Evolutionary conservation across 2,888 invertebrate species (phyloP), one percentile per base, ranked within the genome.

Genomic region (Plemyria rubiginata): DNA sequence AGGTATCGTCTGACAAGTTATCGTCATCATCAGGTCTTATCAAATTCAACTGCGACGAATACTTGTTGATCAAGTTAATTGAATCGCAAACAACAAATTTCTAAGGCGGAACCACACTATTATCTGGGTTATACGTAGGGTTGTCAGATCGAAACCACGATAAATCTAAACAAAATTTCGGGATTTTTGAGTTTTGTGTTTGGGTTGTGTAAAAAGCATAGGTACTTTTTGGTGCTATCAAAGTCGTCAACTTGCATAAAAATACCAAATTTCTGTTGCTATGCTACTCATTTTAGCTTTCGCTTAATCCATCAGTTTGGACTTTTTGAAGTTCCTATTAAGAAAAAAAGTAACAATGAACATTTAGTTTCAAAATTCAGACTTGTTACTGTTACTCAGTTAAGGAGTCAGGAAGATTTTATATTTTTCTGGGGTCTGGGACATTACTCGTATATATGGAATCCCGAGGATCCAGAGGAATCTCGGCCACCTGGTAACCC

Each of bases 41-140:
- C 7, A 1, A 32, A 32, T 32, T 32, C 32, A 4, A 2, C 32
- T 32, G 32, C 32, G 11, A 11, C 6, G 4, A 36, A 32, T 50
- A 50, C 32, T 11, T 36, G 32, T 50, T 36, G 5, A 11, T 50
- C 29, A 28, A 53, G 29, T 54, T 28, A 16, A 45, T 11, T 43
- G 9, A 45, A 45, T 45, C 16, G 45, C 45, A 15, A 32, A 43
- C 43, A 54, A 52, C n/a, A 40, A 45, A 12, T 45, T n/a, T 15
- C 54, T 54, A 13, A 48, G 7, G 32, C 54, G 32, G 45, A 48
- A 28, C 48, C 7, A 16, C 28, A 11, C 41, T n/a, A 54, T 54
- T 54, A 45, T 45, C 45, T 38, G 45, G 45, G 45, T 4, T 11
- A 16, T 2, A 38, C 36, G 11, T 11, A 38, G 36, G 36, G 36